These are phyloP conservation scores for Troides helena DNA, from an alignment of 2,888 invertebrate species.

Conservation along the genomic window DNA sequence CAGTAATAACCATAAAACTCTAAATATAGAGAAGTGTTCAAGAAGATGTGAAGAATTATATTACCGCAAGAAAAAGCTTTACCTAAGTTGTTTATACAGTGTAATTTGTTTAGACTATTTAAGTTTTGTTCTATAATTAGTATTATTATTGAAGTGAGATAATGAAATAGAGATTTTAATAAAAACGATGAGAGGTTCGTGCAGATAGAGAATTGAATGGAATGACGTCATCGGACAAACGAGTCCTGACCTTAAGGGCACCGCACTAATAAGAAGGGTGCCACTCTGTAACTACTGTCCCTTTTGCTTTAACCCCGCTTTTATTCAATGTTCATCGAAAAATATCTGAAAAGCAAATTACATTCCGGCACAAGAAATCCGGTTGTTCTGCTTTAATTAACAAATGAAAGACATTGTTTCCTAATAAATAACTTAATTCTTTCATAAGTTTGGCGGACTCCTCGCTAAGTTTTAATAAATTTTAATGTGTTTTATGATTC, in stretches of 20 bases:
- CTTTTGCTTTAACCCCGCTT: slow-evolving; percentile 37
- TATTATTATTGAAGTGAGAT: neutral
- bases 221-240: slow-evolving; percentile 49
- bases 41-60: no score
- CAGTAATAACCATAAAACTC: no score
- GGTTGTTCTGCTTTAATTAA: slow-evolving; percentile 24
- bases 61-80: no score
- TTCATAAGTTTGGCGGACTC: slow-evolving; percentile 18
- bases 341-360: slow-evolving; percentile 30
- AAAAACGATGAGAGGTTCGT: slow-evolving; percentile 26
- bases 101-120: no score
- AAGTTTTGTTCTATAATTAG: neutral
- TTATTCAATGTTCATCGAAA: slow-evolving; percentile 34
- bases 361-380: slow-evolving; percentile 21
- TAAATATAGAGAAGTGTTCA: no score
- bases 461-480: slow-evolving; percentile 25
- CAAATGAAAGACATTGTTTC: slow-evolving; percentile 22
- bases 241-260: slow-evolving; percentile 42
- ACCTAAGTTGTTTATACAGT: no score
- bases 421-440: slow-evolving; percentile 20
- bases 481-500: slow-evolving; percentile 17
- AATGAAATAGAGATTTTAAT: neutral
- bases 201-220: slow-evolving; percentile 47
- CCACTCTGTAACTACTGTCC: slow-evolving; percentile 40
- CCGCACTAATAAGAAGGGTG: slow-evolving; percentile 48